These are phyloP conservation scores for Penaeus monodon DNA, from an alignment of 2,888 invertebrate genomes.

Conservation along the genomic window DNA sequence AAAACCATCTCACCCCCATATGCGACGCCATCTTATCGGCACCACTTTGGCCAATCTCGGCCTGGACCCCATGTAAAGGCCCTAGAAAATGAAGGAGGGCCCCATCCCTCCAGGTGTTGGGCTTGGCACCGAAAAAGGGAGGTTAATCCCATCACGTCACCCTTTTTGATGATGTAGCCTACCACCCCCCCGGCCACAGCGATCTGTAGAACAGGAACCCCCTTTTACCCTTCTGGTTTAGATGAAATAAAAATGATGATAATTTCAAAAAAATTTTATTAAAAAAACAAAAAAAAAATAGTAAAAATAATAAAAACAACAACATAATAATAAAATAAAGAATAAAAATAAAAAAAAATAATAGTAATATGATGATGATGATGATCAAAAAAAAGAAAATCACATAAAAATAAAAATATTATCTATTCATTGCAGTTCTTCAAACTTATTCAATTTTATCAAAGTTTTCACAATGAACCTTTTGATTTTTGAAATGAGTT, in stretches of 20 bases:
- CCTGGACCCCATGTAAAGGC: slow-evolving; percentile 96
- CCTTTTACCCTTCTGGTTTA: slow-evolving; percentile 94
- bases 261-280: slow-evolving; percentile 40
- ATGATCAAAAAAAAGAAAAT: neutral
- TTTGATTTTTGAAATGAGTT: no score
- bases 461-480: no score
- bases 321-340: neutral
- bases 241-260: neutral
- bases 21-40: slow-evolving; percentile 98
- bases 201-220: slow-evolving; percentile 96
- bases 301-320: neutral
- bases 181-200: slow-evolving; percentile 88
- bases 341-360: neutral
- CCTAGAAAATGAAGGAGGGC: slow-evolving; percentile 91
- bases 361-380: neutral
- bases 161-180: slow-evolving; percentile 92
- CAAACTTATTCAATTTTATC: no score
- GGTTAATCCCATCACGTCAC: slow-evolving; percentile 91
- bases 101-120: slow-evolving; percentile 91
- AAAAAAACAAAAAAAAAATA: neutral
- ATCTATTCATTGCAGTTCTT: no score
- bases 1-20: slow-evolving; percentile 91
- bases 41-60: slow-evolving; percentile 96
- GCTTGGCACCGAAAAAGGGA: slow-evolving; percentile 83
- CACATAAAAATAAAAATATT: neutral